Conservation (phyloP, 2,113 vertebrate species). For the Ammodramus savannarum region DNA sequence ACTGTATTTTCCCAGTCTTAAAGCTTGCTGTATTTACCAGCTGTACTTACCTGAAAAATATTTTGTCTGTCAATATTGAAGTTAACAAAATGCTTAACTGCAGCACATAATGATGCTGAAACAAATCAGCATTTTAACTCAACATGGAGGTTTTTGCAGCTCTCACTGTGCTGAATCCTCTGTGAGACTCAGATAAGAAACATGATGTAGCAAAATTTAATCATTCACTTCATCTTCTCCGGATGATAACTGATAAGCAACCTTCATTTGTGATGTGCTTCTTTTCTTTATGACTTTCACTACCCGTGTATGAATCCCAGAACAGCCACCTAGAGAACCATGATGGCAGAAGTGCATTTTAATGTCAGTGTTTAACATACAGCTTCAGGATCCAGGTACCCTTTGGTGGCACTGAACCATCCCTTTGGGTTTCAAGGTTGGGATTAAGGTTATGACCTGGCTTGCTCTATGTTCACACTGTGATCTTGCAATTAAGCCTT, state of each 20-base stretch:
- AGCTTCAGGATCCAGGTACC: background rate
- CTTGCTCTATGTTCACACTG: background rate
- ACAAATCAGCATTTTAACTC: background rate
- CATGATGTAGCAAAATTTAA: background rate
- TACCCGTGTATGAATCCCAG: background rate
- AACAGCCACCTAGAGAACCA: background rate
- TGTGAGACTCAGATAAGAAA: background rate
- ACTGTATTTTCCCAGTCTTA: slow-evolving; percentile 62
- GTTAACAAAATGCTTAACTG: slow-evolving; percentile 26
- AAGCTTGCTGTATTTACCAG: slow-evolving; percentile 18
- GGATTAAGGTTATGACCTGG: slow-evolving; percentile 5
- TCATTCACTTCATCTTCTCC: background rate
- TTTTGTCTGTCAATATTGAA: slow-evolving; percentile 29
- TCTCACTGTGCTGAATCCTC: background rate
- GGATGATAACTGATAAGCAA: background rate
- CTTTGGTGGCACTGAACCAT: background rate
- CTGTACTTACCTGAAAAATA: background rate
- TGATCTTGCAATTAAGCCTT: background rate
- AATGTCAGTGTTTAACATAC: background rate
- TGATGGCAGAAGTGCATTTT: background rate
- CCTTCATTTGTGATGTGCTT: background rate
- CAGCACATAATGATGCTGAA: background rate
- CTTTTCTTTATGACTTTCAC: background rate
- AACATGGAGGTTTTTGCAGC: background rate
- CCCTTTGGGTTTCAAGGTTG: slow-evolving; percentile 13